A percentile compares a stretch with the other conserved stretches of the same genome.
Conservation (phyloP, 2,888 invertebrate genomes). For the Rhagium mordax region DNA sequence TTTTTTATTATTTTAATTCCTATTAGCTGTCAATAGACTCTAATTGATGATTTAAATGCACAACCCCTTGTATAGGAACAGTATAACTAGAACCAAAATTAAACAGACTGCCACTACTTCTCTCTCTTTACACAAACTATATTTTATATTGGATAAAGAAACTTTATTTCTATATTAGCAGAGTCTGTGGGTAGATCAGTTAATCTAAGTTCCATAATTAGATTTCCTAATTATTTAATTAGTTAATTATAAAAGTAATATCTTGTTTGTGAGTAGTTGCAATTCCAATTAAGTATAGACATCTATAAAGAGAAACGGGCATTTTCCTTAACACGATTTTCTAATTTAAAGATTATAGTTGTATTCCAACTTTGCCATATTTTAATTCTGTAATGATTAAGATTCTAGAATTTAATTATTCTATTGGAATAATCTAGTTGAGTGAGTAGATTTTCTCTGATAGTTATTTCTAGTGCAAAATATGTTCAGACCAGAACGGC, state of each 20-base stretch:
- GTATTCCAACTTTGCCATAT: not conserved
- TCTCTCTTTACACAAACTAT: too few species aligned
- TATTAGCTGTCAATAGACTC: too few species aligned
- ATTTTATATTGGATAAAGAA: too few species aligned
- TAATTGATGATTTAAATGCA: too few species aligned
- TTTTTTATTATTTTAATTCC: too few species aligned
- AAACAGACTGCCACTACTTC: too few species aligned
- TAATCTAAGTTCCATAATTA: not conserved
- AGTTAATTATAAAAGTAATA: not conserved
- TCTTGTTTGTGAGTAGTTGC: not conserved
- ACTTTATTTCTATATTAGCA: too few species aligned
- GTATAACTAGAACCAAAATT: too few species aligned
- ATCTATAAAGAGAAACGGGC: not conserved
- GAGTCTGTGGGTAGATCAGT: too few species aligned
- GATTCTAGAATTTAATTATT: not conserved
- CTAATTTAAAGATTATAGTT: not conserved
- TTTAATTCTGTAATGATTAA: not conserved
- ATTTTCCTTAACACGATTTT: not conserved
- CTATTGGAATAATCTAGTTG: not conserved
- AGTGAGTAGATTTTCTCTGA: not conserved
- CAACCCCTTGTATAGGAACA: too few species aligned
- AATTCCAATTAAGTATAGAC: not conserved
- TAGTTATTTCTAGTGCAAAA: not conserved
- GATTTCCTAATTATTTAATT: not conserved
- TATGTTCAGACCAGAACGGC: not conserved